Percentiles rank a stretch among this genome's conserved stretches.
Evolutionary conservation across 2,888 invertebrate species (phyloP).

Genomic region (Cheilosia impressa): DNA sequence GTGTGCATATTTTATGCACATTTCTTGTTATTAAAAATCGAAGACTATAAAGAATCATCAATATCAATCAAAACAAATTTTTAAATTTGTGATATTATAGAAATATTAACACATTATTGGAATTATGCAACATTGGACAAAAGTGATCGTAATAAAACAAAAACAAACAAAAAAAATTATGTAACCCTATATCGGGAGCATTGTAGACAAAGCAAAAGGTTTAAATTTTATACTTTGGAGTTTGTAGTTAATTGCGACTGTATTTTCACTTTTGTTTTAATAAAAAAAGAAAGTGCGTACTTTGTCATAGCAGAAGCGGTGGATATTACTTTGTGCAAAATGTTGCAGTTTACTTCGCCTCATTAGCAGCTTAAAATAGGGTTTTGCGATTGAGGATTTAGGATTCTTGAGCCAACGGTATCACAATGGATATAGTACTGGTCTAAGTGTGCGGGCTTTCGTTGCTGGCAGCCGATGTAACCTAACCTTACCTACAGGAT

Average conservation of each 20-base stretch:
- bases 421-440: too few species aligned
- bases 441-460: too few species aligned
- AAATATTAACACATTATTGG: slow-evolving; percentile 3
- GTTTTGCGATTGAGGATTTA: too few species aligned
- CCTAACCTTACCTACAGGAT: too few species aligned
- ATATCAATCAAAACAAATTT: slow-evolving; percentile 16
- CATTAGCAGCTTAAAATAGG: too few species aligned
- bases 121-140: slow-evolving; percentile 7
- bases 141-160: slow-evolving; percentile 2
- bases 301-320: too few species aligned
- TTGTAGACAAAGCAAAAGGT: neutral
- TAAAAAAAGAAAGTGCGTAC: neutral
- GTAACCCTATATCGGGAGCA: neutral
- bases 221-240: neutral
- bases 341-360: too few species aligned
- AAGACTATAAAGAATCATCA: slow-evolving; percentile 26
- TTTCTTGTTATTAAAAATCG: slow-evolving; percentile 2
- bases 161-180: neutral
- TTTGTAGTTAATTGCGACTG: neutral
- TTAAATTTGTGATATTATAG: slow-evolving; percentile 14
- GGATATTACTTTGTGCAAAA: too few species aligned
- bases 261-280: neutral
- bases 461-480: too few species aligned
- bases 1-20: slow-evolving; percentile 14
- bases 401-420: too few species aligned